Evolutionary conservation across 2,888 invertebrate species (phyloP), one percentile per base, ranked within the genome.

Genomic region (Pandemis corylana): DNA sequence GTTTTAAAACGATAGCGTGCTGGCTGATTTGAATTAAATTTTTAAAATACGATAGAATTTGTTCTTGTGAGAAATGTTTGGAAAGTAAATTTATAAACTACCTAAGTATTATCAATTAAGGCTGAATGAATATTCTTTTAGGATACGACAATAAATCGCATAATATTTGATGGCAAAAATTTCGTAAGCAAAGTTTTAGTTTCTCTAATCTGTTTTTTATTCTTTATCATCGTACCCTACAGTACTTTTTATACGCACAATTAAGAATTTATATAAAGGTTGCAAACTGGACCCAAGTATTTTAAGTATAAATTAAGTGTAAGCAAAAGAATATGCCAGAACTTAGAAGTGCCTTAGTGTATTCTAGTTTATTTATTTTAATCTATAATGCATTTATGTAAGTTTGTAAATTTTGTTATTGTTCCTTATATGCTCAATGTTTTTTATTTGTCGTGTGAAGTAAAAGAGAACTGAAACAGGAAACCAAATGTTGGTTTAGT

Each of bases 401-500:
- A 59, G 74, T 65, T 73, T 71, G 66, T 70, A 74, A 41, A 61
- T 68, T 69, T 65, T 73, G 72, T 73, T 66, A 70, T 62, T 46
- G 75, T 75, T 74, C 74, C 74, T 74, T 69, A 70, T 74, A 70
- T 74, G 74, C 74, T 74, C 74, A 74, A 74, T 70, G 69, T 70
- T n/a, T 59, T 68, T 4, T 63, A 36, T 15, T 15, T 53, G 49
- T 42, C 7, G 53, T 67, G 36, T 53, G 41, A 53, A 49, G 36
- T 41, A 13, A 46, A 49, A 15, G 5, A 64, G 15, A 53, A 56
- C 12, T 3, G 1, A 42, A 62, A 13, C 2, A 7, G 13, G 28
- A 2, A 36, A 36, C 28, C 28, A 36, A 36, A 36, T 36, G 28
- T 20, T n/a, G 62, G 7, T 41, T 42, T 42, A 42, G 62, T 62